These are phyloP conservation scores for Dicranocentrus wangi DNA, from an alignment of 2,888 invertebrate species.

Conservation along the genomic window DNA sequence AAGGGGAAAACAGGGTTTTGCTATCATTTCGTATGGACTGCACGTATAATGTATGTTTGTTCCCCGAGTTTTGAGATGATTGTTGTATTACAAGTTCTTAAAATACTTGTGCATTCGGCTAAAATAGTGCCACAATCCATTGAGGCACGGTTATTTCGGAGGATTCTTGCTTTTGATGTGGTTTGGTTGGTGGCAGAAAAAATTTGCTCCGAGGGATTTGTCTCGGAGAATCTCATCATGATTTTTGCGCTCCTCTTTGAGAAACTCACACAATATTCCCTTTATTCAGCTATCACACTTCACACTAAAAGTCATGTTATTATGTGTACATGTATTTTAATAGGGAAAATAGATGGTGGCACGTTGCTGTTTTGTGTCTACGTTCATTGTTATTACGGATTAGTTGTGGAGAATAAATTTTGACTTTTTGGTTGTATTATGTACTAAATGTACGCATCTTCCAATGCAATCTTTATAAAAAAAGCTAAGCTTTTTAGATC, in stretches of 20 bases:
- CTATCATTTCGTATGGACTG: neutral
- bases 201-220: slow-evolving; percentile 25
- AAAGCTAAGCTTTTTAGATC: too few relatives aligned
- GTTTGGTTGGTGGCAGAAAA: slow-evolving; percentile 22
- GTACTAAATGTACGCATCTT: neutral
- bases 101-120: slow-evolving; percentile 16
- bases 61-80: neutral
- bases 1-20: too few relatives aligned
- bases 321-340: neutral
- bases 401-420: slow-evolving; percentile 20
- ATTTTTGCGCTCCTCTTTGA: slow-evolving; percentile 3
- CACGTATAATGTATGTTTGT: slow-evolving; percentile 15
- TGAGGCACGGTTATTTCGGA: slow-evolving; percentile 21
- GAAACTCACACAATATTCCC: neutral
- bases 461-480: too few relatives aligned
- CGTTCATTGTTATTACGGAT: slow-evolving; percentile 28
- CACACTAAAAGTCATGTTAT: neutral
- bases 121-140: slow-evolving; percentile 6
- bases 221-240: slow-evolving; percentile 30
- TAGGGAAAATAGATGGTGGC: neutral
- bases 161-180: slow-evolving; percentile 7
- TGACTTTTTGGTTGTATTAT: slow-evolving; percentile 33
- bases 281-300: too few relatives aligned
- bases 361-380: slow-evolving; percentile 28
- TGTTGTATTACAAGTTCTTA: slow-evolving; percentile 12